Base-by-base conservation (phyloP, 2,797 vertebrate genomes). In the Labroides dimidiatus region DNA sequence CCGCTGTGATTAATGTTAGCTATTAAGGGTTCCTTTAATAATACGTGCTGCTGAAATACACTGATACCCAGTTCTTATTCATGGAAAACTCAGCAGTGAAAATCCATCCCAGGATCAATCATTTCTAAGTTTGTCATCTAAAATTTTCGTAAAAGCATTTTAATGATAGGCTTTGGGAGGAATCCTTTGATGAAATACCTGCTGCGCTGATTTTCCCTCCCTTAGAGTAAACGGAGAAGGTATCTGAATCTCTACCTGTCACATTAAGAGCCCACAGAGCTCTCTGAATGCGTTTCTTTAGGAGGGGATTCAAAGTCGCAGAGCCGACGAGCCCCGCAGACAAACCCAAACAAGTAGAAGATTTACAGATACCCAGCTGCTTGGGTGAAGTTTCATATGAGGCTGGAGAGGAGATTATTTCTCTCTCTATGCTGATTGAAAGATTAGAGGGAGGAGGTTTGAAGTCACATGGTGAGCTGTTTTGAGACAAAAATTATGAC, bases 281-380 rank as follows among this genome's bases (percentile, higher is more conserved):
- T 80, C 63, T 73, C 52, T 37, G 44, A 77, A 78, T 69, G 84
- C 11, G 72, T 72, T 78, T 77, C 49, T 84, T n/a, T 82, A 79
- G 81, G 69, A 70, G 61, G 56, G 64, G 66, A 85, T 74, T 82
- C 74, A 75, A 66, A 76, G 64, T 68, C 59, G 19, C 71, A 59
- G 64, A 81, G 78, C 63, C 72, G n/a, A 62, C 51, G 13, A 63
- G 65, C 59, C 74, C 71, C 72, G 67, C 78, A 81, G 85, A 86
- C 81, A 80, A 89, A 92, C 85, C 91, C 90, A 88, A 90, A 92
- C 87, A 90, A 64, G 69, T 70, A 48, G 75, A 75, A 82, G 87
- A 89, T 91, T 82, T 86, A 87, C 65, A 65, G 85, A 88, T 78
- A 58, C 61, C 68, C 72, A 9, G 27, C 9, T 61, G 81, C 64